Base-by-base conservation (phyloP, 92 coral and sea anemone genomes). In the Palythoa grandiflora region DNA sequence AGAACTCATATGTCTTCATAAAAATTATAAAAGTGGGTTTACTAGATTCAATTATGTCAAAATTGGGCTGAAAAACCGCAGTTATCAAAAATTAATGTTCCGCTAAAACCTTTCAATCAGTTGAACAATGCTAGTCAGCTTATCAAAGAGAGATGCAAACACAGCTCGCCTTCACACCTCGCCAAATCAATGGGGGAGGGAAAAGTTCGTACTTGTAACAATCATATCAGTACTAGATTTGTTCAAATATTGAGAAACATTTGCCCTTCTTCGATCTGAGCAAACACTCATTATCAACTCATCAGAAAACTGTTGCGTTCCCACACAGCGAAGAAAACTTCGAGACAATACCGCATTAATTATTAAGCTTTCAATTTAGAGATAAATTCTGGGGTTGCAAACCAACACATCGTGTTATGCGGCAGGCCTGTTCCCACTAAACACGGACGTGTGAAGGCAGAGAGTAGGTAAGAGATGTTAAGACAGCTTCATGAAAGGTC, bases 381-480 rank as follows among this genome's bases (percentile, higher is more conserved):
- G 91, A 93, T 95, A 89, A 90, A 93, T 91, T 91, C 93, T 91
- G 92, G 95, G 98, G 96, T 81, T 93, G 79, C 96, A 94, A 93
- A 94, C 95, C 94, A 94, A 86, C 80, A 88, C 95, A 91, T 85
- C 90, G 85, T 88, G 83, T 83, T 84, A 89, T 94, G 89, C 77
- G 94, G 84, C 87, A 91, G 21, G 61, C 85, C 72, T 80, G 38
- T 65, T 65, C 15, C 75, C 61, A 21, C 61, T 44, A 47, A 66
- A 47, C 60, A 81, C 38, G 53, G 74, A n/a, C 28, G 63, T 65
- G 60, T 6, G 6, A 70, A 4, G 40, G 35, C 75, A 28, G 6
- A 3, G 9, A 77, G 74, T 53, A 81, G 86, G 86, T 81, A 81
- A 81, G 86, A 50, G 86, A 50, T 6, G 5, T 11, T 6, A 68